These are phyloP conservation scores for Schrankia costaestrigalis DNA, from an alignment of 2,888 invertebrate genomes.

Conservation along the genomic window DNA sequence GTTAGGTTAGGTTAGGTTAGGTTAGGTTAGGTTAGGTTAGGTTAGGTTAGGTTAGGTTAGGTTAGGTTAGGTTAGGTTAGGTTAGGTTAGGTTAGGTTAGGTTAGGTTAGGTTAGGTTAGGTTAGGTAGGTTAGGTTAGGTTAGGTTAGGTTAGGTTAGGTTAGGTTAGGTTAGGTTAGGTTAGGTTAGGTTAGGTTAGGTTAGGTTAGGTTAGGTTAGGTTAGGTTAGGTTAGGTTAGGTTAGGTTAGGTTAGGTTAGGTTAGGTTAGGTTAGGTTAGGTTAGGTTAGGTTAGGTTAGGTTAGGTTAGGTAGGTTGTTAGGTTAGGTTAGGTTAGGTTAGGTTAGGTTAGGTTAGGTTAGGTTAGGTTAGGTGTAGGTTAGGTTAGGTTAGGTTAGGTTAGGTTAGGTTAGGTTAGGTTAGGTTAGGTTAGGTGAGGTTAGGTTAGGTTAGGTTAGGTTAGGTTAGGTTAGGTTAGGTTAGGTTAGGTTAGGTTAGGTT, in stretches of 20 bases:
- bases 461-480: constrained; percentile 10
- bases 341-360: constrained; percentile 25
- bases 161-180: constrained; percentile 10
- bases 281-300: constrained; percentile 20
- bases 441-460: constrained; percentile 9
- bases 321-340: constrained; percentile 24
- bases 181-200: constrained; percentile 23
- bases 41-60: too few species aligned
- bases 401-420: constrained; percentile 9
- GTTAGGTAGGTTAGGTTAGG: constrained; percentile 9
- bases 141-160: constrained; percentile 9
- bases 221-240: constrained; percentile 8
- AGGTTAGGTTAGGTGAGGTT: constrained; percentile 8
- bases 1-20: constrained; percentile 8
- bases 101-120: constrained; percentile 12
- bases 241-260: constrained; percentile 13
- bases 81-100: too few species aligned
- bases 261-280: constrained; percentile 17
- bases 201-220: constrained; percentile 22
- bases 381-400: constrained; percentile 24
- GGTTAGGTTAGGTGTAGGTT: constrained; percentile 29
- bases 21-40: too few species aligned
- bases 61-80: too few species aligned
- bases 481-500: constrained; percentile 7
- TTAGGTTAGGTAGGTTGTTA: constrained; percentile 27